A percentile compares a stretch with the other conserved stretches of the same genome.
These are phyloP conservation scores for Hydrolagus colliei DNA, from an alignment of 2,797 vertebrate species.

Conservation along the genomic window DNA sequence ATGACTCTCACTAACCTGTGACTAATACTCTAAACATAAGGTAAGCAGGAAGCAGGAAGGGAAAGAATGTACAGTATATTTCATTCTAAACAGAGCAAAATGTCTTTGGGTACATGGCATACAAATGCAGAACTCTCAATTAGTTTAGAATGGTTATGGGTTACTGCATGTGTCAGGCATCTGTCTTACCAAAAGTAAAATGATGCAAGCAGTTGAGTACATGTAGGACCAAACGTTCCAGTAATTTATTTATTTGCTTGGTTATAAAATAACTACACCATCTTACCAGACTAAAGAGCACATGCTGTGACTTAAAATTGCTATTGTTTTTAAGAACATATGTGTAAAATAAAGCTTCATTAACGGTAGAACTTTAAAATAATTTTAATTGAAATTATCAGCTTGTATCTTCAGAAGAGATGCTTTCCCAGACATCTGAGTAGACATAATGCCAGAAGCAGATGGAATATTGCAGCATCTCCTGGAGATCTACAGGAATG, in stretches of 20 bases:
- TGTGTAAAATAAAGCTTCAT: not conserved
- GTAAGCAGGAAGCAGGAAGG: too few species aligned
- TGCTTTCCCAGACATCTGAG: constrained; percentile 60
- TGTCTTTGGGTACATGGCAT: too few species aligned
- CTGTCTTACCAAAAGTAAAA: too few species aligned
- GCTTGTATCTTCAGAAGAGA: constrained; percentile 54
- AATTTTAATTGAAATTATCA: constrained; percentile 56
- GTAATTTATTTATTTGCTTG: not conserved
- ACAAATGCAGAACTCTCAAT: too few species aligned
- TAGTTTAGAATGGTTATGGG: too few species aligned
- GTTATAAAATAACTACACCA: not conserved
- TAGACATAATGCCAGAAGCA: constrained; percentile 45
- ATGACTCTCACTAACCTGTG: too few species aligned
- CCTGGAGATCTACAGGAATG: constrained; percentile 53
- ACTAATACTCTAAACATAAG: too few species aligned
- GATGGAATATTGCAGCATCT: constrained; percentile 62
- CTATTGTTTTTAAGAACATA: not conserved
- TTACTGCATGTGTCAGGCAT: too few species aligned
- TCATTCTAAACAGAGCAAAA: too few species aligned
- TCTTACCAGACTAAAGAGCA: not conserved
- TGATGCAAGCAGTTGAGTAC: too few species aligned
- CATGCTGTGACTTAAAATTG: not conserved
- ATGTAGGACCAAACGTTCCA: not conserved
- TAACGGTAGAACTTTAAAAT: constrained; percentile 43
- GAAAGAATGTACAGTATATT: too few species aligned